Evolutionary conservation across 64 coral and sea anemone genomes (phyloP).

Genomic region (Porites australiensis): DNA sequence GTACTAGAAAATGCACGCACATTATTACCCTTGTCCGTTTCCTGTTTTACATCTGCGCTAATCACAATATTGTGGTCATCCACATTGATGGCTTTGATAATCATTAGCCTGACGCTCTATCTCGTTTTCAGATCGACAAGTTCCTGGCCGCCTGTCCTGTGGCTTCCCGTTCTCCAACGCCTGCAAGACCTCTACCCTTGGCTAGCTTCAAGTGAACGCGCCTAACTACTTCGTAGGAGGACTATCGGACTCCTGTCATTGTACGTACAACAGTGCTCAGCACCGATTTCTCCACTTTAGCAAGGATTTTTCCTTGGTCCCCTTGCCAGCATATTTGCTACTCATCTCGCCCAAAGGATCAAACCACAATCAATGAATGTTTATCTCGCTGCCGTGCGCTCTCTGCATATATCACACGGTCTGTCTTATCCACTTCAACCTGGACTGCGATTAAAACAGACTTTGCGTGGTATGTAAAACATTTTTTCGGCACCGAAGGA

Average conservation of each 20-base stretch:
- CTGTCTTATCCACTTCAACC: neutral
- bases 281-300: slow-evolving; percentile 12
- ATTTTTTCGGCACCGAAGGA: neutral
- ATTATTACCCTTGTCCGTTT: slow-evolving; percentile 44
- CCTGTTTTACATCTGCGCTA: slow-evolving; percentile 25
- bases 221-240: slow-evolving; percentile 3
- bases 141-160: neutral
- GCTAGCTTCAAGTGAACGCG: slow-evolving; percentile 16
- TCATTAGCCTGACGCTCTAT: slow-evolving; percentile 40
- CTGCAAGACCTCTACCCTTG: neutral
- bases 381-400: slow-evolving; percentile 5
- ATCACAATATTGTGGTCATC: slow-evolving; percentile 36
- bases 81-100: slow-evolving; percentile 27
- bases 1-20: slow-evolving; percentile 18
- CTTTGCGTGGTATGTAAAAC: slow-evolving; percentile 10
- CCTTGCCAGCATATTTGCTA: slow-evolving; percentile 25
- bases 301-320: neutral
- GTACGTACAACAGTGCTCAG: slow-evolving; percentile 11
- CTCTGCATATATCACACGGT: neutral
- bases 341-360: slow-evolving; percentile 18
- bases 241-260: slow-evolving; percentile 1
- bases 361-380: slow-evolving; percentile 10
- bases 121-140: slow-evolving; percentile 48
- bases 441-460: neutral
- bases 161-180: slow-evolving; percentile 1